Evolutionary conservation across 2,888 invertebrate species (phyloP).

Genomic region (Drosophila emarginata): DNA sequence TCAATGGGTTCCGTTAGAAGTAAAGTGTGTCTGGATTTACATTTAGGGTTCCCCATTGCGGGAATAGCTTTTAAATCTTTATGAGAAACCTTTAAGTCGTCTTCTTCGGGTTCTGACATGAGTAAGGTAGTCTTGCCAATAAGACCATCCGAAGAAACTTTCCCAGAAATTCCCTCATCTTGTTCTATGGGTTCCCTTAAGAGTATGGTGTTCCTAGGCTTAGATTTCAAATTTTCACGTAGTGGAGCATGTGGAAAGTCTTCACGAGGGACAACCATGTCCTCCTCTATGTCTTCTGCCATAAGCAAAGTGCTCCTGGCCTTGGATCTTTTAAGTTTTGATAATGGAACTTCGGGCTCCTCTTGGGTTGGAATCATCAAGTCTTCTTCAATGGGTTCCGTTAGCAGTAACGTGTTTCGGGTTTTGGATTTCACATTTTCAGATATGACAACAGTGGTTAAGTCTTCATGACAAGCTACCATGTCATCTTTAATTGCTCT

Average conservation of each 20-base stretch:
- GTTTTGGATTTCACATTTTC: background rate
- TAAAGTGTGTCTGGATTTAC: slow-evolving; percentile 1
- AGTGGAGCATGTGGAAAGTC: background rate
- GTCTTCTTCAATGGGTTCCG: slow-evolving; percentile 22
- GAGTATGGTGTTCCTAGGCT: slow-evolving; percentile 17
- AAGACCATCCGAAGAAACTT: too few relatives aligned
- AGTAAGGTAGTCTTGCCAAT: background rate
- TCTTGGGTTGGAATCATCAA: background rate
- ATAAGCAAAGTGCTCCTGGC: slow-evolving; percentile 12
- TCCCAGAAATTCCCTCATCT: background rate
- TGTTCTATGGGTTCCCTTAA: slow-evolving; percentile 24
- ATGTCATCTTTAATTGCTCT: too few relatives aligned
- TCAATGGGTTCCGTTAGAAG: background rate
- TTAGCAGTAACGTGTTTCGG: background rate
- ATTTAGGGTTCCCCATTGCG: background rate
- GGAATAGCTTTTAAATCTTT: background rate
- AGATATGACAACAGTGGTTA: background rate
- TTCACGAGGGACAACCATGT: background rate
- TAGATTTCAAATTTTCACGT: background rate
- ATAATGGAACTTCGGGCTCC: background rate
- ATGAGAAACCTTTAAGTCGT: background rate
- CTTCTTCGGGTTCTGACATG: background rate
- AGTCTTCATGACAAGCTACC: background rate
- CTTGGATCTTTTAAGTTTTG: background rate
- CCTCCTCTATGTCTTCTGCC: slow-evolving; percentile 26